Conservation (phyloP, 2,797 vertebrate species). For the Tragelaphus oryx region DNA sequence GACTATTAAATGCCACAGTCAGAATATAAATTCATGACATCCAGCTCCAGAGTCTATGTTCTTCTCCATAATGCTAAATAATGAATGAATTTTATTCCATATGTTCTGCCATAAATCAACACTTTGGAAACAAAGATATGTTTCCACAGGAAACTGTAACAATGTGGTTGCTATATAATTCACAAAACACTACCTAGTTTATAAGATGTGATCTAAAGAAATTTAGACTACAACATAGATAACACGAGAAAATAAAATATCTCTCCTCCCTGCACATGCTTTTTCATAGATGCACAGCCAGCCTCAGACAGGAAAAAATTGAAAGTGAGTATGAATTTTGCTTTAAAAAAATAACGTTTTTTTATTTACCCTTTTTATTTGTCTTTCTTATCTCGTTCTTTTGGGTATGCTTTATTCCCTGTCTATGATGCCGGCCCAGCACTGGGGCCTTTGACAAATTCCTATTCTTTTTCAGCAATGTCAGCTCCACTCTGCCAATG, state of each 20-base stretch:
- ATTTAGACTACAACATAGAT: not conserved
- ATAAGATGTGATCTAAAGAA: not conserved
- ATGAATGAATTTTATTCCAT: not conserved
- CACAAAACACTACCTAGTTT: not conserved
- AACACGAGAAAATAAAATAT: not conserved
- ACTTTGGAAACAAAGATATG: not conserved
- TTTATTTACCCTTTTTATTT: not conserved
- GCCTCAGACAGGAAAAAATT: not conserved
- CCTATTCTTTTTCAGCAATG: not conserved
- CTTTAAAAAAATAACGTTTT: not conserved
- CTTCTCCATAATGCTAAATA: not conserved
- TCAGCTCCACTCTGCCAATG: not conserved
- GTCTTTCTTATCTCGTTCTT: not conserved
- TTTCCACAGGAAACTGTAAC: not conserved
- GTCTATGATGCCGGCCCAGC: not conserved
- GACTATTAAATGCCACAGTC: not conserved
- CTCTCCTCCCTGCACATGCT: not conserved
- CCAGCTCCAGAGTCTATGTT: not conserved
- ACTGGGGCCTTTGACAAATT: not conserved
- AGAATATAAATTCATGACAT: not conserved
- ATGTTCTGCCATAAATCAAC: not conserved
- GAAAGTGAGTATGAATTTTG: not conserved
- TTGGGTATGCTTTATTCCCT: not conserved
- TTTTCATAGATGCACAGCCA: not conserved
- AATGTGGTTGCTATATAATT: not conserved